A percentile compares a stretch with the other conserved stretches of the same genome.
phyloP scores from a whole-genome alignment of 2,888 invertebrate genomes.

The Slavum lentiscoides region DNA sequence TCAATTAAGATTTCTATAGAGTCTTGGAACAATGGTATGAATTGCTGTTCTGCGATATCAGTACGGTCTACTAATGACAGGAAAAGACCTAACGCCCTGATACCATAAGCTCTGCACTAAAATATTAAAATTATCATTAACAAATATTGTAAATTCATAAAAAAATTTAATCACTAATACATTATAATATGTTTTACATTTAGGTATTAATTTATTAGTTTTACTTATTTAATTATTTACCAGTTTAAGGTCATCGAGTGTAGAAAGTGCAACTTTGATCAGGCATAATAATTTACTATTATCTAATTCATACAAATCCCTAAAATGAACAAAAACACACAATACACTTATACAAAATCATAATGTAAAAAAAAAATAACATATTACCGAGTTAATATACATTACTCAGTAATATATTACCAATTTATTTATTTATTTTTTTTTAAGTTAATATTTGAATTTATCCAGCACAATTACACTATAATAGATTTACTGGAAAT shows the following conservation, averaged over 20 bases:
- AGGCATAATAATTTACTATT: conserved; percentile 28
- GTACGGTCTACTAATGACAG: conserved; percentile 35
- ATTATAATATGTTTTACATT: too few relatives aligned
- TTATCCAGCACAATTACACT: too few relatives aligned
- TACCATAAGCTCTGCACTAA: conserved; percentile 47
- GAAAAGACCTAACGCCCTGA: conserved; percentile 42
- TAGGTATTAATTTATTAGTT: background rate
- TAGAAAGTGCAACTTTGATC: conserved; percentile 25
- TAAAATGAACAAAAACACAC: conserved; percentile 10
- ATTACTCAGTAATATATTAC: too few relatives aligned
- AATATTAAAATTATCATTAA: background rate
- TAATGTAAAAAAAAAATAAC: background rate
- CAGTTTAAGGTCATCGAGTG: conserved; percentile 36
- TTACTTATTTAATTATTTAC: conserved; percentile 21
- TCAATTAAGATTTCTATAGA: conserved; percentile 27
- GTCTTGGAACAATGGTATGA: conserved; percentile 13
- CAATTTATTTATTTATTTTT: too few relatives aligned
- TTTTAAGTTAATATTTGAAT: too few relatives aligned
- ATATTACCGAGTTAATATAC: too few relatives aligned
- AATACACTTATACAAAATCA: background rate
- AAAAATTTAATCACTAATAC: background rate
- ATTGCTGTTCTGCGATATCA: conserved; percentile 20
- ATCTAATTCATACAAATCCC: conserved; percentile 43
- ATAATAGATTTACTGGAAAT: too few relatives aligned
- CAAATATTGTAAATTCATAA: background rate